Evolutionary conservation across 1,140 invertebrate genomes (phyloP), one percentile per base, ranked within the genome.

Genomic region (Rhopalosiphum maidis): DNA sequence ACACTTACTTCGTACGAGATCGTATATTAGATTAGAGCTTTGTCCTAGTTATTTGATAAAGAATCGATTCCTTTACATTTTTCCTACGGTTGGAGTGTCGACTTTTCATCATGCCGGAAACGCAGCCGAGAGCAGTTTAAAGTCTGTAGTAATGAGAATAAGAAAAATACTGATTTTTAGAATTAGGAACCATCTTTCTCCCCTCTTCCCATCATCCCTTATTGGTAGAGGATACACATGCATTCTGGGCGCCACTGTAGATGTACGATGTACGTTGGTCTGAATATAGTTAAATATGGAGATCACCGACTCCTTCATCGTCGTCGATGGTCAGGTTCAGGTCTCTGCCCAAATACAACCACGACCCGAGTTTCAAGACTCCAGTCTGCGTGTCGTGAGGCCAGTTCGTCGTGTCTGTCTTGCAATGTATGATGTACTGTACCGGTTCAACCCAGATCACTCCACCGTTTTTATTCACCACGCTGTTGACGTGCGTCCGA

Each of bases 371-470:
- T 93, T 95, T 96, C 2, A 98, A 94, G 6, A 94, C 94, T 94
- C 97, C 98, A 0, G 94, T 95, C 94, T 98, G 97, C 30, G 95
- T 95, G 94, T 98, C 97, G 94, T 96, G 97, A 0, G 97, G 97
- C 97, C 97, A 98, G 46, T 96, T 95, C n/a, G 95, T 95, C 68
- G 97, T 95, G 95, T 97, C 96, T 30, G 97, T 95, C 55, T 96
- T 95, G 94, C 97, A 98, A 93, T 96, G 96, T 5, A 96, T 96
- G 9, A 96, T 95, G 94, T 97, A 97, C 93, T 97, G 96, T 1
- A 96, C 95, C 6, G 97, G 97, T 35, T 97, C 97, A 11, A 97
- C 96, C 97, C 97, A 97, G 3, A 96, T 82, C 0, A 97, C 96
- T 7, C 94, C 95, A 0, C 97, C 97, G 93, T 96, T 95, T 21